Evolutionary conservation across 2,797 vertebrate genomes (phyloP).

Genomic region (Trachops cirrhosus): DNA sequence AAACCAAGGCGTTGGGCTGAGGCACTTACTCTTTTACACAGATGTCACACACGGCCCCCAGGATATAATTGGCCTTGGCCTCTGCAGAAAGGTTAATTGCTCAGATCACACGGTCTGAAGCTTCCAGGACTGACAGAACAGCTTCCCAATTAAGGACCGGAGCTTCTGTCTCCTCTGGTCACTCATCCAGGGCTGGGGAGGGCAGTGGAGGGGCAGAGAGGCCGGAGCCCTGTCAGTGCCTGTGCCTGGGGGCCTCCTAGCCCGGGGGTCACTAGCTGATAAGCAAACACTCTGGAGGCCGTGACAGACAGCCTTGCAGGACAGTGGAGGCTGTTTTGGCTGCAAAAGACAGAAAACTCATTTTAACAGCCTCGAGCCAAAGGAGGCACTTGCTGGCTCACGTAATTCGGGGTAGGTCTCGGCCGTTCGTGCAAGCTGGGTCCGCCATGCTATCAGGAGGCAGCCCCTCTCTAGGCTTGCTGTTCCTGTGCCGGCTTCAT

Average conservation of each 20-base stretch:
- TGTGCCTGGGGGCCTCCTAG: background rate
- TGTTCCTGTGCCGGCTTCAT: background rate
- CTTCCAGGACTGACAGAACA: slow-evolving; percentile 18
- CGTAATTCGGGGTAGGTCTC: background rate
- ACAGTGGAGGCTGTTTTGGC: background rate
- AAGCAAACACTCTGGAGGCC: background rate
- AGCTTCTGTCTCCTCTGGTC: background rate
- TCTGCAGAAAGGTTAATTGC: slow-evolving; percentile 72
- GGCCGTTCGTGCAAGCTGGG: background rate
- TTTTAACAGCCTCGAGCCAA: background rate
- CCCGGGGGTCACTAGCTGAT: background rate
- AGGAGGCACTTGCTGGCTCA: background rate
- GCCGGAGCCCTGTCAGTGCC: background rate
- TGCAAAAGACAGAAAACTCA: background rate
- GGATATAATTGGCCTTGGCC: slow-evolving; percentile 66
- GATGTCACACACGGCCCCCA: background rate
- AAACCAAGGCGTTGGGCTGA: slow-evolving; percentile 11
- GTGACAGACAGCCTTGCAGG: background rate
- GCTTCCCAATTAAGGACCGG: background rate
- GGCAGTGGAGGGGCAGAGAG: background rate
- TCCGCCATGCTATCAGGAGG: accelerated
- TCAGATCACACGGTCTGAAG: slow-evolving; percentile 45
- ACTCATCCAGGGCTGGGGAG: background rate
- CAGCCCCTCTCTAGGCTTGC: background rate
- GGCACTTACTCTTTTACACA: slow-evolving; percentile 8